Conservation (phyloP, 2,113 vertebrate species). For the Pseudonaja textilis region DNA sequence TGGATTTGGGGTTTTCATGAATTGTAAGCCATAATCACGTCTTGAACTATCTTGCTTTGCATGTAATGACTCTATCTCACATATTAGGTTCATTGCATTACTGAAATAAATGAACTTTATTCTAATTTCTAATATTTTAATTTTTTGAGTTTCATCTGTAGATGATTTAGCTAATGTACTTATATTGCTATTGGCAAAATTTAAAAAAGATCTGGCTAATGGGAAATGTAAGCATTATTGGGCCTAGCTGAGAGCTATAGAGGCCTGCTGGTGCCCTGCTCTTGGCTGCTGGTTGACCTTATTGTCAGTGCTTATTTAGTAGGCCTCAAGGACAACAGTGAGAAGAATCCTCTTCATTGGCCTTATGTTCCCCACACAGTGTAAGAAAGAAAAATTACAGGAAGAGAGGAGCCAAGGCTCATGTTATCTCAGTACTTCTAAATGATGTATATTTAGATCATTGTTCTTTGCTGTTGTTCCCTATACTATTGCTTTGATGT, state of each 20-base stretch:
- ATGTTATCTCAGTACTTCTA: neutral
- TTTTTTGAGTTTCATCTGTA: no score
- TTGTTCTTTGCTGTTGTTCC: neutral
- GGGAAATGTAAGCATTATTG: neutral
- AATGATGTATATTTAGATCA: neutral
- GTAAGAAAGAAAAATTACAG: neutral
- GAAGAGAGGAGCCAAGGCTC: neutral
- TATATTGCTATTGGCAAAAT: no score
- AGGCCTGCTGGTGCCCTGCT: neutral
- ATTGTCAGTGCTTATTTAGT: neutral
- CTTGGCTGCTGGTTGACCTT: neutral
- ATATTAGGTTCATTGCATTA: no score
- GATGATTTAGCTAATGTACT: no score
- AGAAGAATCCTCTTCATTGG: neutral
- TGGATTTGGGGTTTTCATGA: no score
- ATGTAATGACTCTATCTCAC: no score
- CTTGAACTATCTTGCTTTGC: no score
- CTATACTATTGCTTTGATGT: neutral
- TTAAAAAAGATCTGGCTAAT: neutral
- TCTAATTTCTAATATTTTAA: no score
- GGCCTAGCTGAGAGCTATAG: neutral
- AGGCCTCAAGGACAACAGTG: neutral
- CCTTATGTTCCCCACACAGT: neutral
- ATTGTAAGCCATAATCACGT: no score
- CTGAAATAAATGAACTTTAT: no score